Percentiles rank a stretch among this genome's conserved stretches.
These are phyloP conservation scores for Drosophila lowei DNA, from an alignment of 1,140 invertebrate genomes.

Conservation along the genomic window DNA sequence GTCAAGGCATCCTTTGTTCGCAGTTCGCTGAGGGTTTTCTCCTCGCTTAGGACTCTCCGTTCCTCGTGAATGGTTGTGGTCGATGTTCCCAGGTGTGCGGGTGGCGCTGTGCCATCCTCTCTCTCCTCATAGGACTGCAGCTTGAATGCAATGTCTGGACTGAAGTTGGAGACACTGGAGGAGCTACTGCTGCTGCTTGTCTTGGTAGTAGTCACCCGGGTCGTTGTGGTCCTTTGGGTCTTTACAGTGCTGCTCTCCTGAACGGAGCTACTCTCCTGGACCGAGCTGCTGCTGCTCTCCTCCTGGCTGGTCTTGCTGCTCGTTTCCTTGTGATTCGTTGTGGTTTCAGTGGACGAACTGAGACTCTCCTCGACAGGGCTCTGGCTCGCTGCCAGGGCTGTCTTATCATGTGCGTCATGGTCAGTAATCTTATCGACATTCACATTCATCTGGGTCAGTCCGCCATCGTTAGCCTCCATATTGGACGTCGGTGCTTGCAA, in stretches of 20 bases:
- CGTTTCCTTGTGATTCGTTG: slow-evolving; percentile 30
- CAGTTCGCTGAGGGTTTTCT: slow-evolving; percentile 67
- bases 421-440: slow-evolving; percentile 64
- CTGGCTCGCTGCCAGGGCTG: slow-evolving; percentile 6
- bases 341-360: slow-evolving; percentile 18
- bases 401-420: slow-evolving; percentile 42
- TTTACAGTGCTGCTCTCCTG: slow-evolving; percentile 30
- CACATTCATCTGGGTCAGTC: slow-evolving; percentile 28
- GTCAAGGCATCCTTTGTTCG: slow-evolving; percentile 61
- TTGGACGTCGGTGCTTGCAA: slow-evolving; percentile 35
- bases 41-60: slow-evolving; percentile 67
- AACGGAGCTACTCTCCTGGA: slow-evolving; percentile 28
- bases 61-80: slow-evolving; percentile 66
- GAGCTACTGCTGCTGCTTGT: slow-evolving; percentile 49
- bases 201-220: slow-evolving; percentile 59
- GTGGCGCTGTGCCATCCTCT: slow-evolving; percentile 7
- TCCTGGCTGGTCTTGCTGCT: slow-evolving; percentile 23
- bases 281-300: slow-evolving; percentile 25
- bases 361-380: slow-evolving; percentile 1
- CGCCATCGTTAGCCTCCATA: slow-evolving; percentile 56
- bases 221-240: slow-evolving; percentile 57
- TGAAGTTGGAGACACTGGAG: slow-evolving; percentile 22
- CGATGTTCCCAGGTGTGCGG: slow-evolving; percentile 1
- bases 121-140: slow-evolving; percentile 68
- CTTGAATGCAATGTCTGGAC: slow-evolving; percentile 61